These are phyloP conservation scores for Lepilemur septentrionalis DNA, from an alignment of 2,797 vertebrate species.

Conservation along the genomic window DNA sequence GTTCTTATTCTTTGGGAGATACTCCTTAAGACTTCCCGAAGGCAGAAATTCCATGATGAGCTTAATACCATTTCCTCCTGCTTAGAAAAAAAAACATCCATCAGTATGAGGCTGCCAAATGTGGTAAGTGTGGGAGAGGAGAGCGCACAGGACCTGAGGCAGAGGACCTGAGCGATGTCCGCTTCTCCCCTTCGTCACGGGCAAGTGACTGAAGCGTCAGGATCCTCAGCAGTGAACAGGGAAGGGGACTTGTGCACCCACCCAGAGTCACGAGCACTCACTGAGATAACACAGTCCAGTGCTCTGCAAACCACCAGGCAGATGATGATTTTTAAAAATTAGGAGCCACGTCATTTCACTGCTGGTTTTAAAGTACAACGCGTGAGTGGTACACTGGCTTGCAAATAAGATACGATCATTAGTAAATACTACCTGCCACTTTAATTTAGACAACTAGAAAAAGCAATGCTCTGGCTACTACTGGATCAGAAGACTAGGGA, in stretches of 20 bases:
- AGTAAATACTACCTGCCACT: not conserved
- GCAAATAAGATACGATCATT: not conserved
- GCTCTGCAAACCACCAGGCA: not conserved
- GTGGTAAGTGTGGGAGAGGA: not conserved
- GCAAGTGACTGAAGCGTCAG: not conserved
- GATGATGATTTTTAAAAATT: not conserved
- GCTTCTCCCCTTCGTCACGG: not conserved
- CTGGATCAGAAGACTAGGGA: not conserved
- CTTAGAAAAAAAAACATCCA: not conserved
- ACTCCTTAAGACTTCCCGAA: slow-evolving; percentile 96
- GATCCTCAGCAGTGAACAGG: not conserved
- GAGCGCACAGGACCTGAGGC: not conserved
- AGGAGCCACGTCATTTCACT: not conserved
- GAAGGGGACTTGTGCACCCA: not conserved
- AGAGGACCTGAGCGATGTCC: not conserved
- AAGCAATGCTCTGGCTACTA: not conserved
- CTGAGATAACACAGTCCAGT: not conserved
- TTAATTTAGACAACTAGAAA: not conserved
- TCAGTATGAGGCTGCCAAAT: not conserved
- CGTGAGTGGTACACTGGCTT: not conserved
- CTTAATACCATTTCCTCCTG: slow-evolving; percentile 95
- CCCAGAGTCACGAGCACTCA: not conserved
- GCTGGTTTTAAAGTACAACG: not conserved
- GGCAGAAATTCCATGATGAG: slow-evolving; percentile 99
- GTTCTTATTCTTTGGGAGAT: slow-evolving; percentile 92